A percentile compares a stretch with the other conserved stretches of the same genome.
phyloP scores from a whole-genome alignment of 2,113 vertebrate genomes.

The Larimichthys polyactis region DNA sequence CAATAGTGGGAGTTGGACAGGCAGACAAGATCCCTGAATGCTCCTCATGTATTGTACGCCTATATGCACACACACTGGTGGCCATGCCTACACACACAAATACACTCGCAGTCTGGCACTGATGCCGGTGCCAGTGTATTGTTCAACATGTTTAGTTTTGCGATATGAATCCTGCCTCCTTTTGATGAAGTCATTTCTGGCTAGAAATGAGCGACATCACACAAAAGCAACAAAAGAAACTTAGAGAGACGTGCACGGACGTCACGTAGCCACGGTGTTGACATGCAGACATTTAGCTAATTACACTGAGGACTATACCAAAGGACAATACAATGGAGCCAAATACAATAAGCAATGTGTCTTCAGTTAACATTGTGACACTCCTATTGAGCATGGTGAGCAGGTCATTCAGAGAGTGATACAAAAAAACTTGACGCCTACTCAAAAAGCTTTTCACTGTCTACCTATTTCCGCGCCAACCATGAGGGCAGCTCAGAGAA shows the following conservation, averaged over 20 bases:
- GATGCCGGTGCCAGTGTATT: slow-evolving; percentile 62
- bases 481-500: slow-evolving; percentile 28
- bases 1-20: slow-evolving; percentile 51
- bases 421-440: slow-evolving; percentile 15
- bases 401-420: not conserved
- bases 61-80: not conserved
- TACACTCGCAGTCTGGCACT: slow-evolving; percentile 18
- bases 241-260: slow-evolving; percentile 28
- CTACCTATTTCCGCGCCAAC: not conserved
- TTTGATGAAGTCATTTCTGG: slow-evolving; percentile 62
- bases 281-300: slow-evolving; percentile 42
- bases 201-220: slow-evolving; percentile 43
- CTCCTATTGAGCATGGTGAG: not conserved
- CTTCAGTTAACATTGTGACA: slow-evolving; percentile 5
- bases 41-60: slow-evolving; percentile 64
- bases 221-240: slow-evolving; percentile 22
- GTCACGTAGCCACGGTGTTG: slow-evolving; percentile 58
- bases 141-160: slow-evolving; percentile 67
- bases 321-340: slow-evolving; percentile 4
- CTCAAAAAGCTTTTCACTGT: slow-evolving; percentile 28
- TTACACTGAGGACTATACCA: slow-evolving; percentile 15
- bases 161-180: slow-evolving; percentile 50
- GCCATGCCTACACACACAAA: slow-evolving; percentile 15
- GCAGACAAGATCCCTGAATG: slow-evolving; percentile 26
- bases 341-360: not conserved